Evolutionary conservation across 2,797 vertebrate genomes (phyloP).

Genomic region (Lagothrix lagotricha): DNA sequence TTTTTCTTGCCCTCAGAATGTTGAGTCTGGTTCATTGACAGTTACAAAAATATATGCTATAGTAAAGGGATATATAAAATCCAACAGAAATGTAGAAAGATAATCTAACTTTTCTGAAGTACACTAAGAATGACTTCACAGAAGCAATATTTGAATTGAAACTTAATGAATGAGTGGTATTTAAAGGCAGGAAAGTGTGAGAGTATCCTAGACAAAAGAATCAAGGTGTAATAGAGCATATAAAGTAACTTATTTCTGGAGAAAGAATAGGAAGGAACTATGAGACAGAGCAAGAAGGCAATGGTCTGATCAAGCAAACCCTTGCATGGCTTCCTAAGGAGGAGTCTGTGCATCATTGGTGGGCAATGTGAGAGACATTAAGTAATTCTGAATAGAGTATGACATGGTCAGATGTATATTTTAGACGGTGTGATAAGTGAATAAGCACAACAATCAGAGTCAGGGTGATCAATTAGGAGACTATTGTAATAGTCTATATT

Average conservation of each 20-base stretch:
- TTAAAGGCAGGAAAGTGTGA: not conserved
- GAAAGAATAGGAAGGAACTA: not conserved
- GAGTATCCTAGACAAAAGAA: not conserved
- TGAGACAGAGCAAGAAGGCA: not conserved
- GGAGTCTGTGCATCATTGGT: not conserved
- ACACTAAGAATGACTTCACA: not conserved
- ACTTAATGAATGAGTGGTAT: not conserved
- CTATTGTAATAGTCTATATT: not conserved
- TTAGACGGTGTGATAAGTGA: not conserved
- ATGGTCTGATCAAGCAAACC: not conserved
- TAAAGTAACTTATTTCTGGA: not conserved
- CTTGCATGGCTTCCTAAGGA: not conserved
- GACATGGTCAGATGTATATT: not conserved
- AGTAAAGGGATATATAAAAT: not conserved
- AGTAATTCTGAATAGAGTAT: not conserved
- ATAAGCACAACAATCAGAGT: not conserved
- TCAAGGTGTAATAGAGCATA: not conserved
- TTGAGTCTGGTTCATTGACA: not conserved
- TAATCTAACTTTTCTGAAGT: conserved; percentile 20
- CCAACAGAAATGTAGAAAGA: not conserved
- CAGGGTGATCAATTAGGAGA: conserved; percentile 10
- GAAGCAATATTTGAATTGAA: not conserved
- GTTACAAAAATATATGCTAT: not conserved
- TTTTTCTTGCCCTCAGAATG: not conserved
- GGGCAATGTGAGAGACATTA: not conserved